Evolutionary conservation across 2,113 vertebrate genomes (phyloP), one percentile per base, ranked within the genome.

Genomic region (Halichoerus grypus): DNA sequence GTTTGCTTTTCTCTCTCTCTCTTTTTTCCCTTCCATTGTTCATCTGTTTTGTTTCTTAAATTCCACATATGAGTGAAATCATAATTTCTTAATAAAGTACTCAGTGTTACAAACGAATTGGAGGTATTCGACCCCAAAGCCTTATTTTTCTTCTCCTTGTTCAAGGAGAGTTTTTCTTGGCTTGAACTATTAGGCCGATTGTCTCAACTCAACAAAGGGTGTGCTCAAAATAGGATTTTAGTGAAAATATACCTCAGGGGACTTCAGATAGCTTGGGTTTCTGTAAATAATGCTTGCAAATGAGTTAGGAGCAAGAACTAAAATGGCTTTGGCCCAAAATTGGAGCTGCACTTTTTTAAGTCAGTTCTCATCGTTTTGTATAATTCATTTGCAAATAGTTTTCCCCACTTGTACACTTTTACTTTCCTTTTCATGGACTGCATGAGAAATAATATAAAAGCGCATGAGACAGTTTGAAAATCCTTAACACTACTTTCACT

Each of bases 171-270:
- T 94, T 97, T 88, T 96, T 97, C 94, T 97, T 98, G 94, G 85
- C 92, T 97, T 79, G 74, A 94, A 79, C 80, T 80, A 26, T 91
- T 77, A 91, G 87, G 69, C 71, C 96, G 80, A 92, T 98, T 97
- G 96, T 98, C 94, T 97, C 80, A 94, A 24, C 39, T 90, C 63
- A 94, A 97, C 96, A 97, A 97, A 97, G 90, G 55, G 51, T 82
- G 3, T 79, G 55, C 92, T 97, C 94, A 97, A 97, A 98, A 97
- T 97, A 98, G 97, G 97, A 88, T 92, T 94, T 33, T 86, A 77
- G 88, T 82, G 71, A 92, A 96, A 97, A 88, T 53, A 18, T 72
- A 77, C 33, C 46, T 88, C 63, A 53, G 53, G 92, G 79, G 72
- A 80, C 0, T 1, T 96, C 51, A 72, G 0, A 63, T 36, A 74